Conservation (phyloP, 2,888 invertebrate species). For the Syrista parreyssii region DNA sequence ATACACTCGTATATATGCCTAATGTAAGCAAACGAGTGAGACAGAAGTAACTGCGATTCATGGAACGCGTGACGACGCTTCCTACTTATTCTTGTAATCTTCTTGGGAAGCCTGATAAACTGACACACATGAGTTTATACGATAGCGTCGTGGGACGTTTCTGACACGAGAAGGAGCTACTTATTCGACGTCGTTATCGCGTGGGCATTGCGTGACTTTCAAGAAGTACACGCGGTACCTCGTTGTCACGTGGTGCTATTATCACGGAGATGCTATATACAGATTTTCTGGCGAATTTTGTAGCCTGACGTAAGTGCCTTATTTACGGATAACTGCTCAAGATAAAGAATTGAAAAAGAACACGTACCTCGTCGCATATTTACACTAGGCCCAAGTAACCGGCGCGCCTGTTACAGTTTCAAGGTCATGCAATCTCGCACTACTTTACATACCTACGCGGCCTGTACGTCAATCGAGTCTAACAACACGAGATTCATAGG, state of each 20-base stretch:
- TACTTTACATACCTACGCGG: not conserved
- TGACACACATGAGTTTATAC: not conserved
- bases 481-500: not conserved
- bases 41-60: not conserved
- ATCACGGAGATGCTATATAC: not conserved
- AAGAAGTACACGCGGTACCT: not conserved
- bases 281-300: not conserved
- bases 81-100: not conserved
- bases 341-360: not conserved
- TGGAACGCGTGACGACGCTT: not conserved
- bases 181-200: not conserved
- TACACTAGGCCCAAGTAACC: not conserved
- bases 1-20: not conserved
- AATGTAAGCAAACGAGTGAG: not conserved
- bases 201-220: not conserved
- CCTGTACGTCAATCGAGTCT: not conserved
- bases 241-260: not conserved
- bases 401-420: not conserved
- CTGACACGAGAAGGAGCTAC: not conserved
- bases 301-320: not conserved
- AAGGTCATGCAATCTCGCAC: not conserved
- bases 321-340: not conserved
- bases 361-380: not conserved
- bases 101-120: not conserved
- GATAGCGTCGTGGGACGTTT: not conserved